Percentiles rank a stretch among this genome's conserved stretches.
phyloP scores from a whole-genome alignment of 2,113 vertebrate genomes.

The Odontesthes bonariensis region DNA sequence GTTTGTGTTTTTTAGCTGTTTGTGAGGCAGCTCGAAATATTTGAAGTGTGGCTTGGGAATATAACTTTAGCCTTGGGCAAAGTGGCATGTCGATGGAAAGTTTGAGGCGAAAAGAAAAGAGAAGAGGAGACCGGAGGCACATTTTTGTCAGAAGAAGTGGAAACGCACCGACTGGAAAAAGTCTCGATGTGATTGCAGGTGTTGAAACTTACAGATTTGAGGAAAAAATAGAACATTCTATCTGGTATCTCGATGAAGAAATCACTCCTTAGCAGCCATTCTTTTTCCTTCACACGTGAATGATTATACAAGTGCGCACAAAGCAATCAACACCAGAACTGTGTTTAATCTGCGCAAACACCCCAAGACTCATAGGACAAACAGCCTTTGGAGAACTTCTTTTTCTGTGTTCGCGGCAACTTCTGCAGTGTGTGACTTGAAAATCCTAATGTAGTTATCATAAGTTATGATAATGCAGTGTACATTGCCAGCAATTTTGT shows the following conservation, averaged over 20 bases:
- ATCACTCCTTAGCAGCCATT: not conserved
- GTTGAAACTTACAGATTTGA: not conserved
- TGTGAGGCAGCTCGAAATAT: constrained; percentile 21
- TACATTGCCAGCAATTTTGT: not conserved
- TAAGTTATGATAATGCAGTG: not conserved
- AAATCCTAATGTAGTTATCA: too few relatives aligned
- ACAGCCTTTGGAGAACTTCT: constrained; percentile 17
- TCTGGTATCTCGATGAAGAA: not conserved
- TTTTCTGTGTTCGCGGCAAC: not conserved
- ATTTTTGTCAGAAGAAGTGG: constrained; percentile 18
- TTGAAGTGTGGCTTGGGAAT: constrained; percentile 27
- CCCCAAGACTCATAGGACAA: constrained; percentile 7
- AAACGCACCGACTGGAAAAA: not conserved
- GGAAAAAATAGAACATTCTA: not conserved
- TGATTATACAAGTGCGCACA: not conserved
- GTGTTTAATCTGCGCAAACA: constrained; percentile 35
- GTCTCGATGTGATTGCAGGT: too few relatives aligned
- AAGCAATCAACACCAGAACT: constrained; percentile 20
- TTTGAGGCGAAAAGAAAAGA: constrained; percentile 8
- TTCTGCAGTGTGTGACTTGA: too few relatives aligned
- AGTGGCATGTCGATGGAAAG: constrained; percentile 17
- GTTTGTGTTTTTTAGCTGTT: not conserved
- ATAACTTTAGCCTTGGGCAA: constrained; percentile 38
- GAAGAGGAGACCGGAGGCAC: constrained; percentile 19
- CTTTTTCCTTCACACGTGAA: not conserved